Percentiles rank a stretch among this genome's conserved stretches.
phyloP scores from a whole-genome alignment of 2,888 invertebrate species.

The Deilephila elpenor region DNA sequence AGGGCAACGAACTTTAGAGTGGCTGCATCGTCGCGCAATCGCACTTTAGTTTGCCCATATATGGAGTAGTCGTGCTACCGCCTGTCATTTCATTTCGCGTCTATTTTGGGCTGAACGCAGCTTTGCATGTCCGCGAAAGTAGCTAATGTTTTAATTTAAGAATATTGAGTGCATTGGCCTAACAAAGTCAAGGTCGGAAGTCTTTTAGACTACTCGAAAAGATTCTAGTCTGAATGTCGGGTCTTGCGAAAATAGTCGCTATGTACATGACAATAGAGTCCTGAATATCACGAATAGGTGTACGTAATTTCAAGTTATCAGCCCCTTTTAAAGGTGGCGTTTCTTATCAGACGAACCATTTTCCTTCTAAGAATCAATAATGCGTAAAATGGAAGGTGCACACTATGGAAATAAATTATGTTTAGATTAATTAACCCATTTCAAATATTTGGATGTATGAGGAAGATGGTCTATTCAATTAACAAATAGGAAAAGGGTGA shows the following conservation, averaged over 20 bases:
- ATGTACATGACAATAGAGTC: background rate
- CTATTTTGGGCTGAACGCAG: conserved; percentile 65
- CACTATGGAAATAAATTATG: background rate
- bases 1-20: conserved; percentile 78
- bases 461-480: background rate
- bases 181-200: conserved; percentile 69
- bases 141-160: conserved; percentile 36
- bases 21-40: conserved; percentile 80
- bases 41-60: conserved; percentile 79
- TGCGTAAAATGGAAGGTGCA: background rate
- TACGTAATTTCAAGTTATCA: conserved; percentile 5
- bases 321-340: conserved; percentile 5
- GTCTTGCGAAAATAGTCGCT: conserved; percentile 6
- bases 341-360: conserved; percentile 1
- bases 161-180: conserved; percentile 53
- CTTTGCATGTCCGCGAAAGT: conserved; percentile 48
- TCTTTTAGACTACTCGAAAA: conserved; percentile 5
- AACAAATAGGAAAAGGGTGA: too few species aligned
- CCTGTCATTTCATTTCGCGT: conserved; percentile 67
- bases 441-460: background rate
- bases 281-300: background rate
- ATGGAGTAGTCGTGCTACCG: conserved; percentile 70
- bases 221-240: background rate
- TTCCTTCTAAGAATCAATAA: conserved; percentile 16
- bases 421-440: background rate